Evolutionary conservation across 2,888 invertebrate genomes (phyloP).

Genomic region (Rhabditoides inermis): DNA sequence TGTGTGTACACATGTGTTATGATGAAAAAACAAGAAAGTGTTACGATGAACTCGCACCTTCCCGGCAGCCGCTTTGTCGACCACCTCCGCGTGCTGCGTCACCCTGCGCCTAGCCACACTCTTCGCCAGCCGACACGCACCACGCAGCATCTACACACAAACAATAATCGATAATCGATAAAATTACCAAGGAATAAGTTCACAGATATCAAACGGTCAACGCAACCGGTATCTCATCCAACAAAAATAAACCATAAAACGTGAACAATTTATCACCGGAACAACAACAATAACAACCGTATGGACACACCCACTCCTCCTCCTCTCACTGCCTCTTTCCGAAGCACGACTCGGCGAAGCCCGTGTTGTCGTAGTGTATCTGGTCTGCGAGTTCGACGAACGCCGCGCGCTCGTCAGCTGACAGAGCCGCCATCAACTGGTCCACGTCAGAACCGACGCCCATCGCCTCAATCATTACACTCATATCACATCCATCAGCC

Average conservation of each 20-base stretch:
- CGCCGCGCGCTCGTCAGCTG: slow-evolving; percentile 22
- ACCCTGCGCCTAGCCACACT: slow-evolving; percentile 3
- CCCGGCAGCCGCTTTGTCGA: slow-evolving; percentile 1
- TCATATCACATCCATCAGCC: too few relatives aligned
- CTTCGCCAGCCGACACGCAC: slow-evolving; percentile 1
- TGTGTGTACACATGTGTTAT: too few relatives aligned
- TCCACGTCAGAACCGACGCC: slow-evolving; percentile 29
- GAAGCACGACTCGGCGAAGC: neutral
- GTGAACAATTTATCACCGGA: too few relatives aligned
- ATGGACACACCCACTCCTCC: slow-evolving; percentile 28
- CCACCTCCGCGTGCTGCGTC: slow-evolving; percentile 8
- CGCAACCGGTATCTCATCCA: too few relatives aligned
- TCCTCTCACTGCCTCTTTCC: too few relatives aligned
- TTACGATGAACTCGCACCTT: neutral
- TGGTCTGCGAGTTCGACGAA: slow-evolving; percentile 28
- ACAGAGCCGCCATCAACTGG: slow-evolving; percentile 21
- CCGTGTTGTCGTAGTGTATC: slow-evolving; percentile 10
- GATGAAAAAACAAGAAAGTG: too few relatives aligned
- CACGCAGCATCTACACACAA: too few relatives aligned
- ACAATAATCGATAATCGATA: too few relatives aligned
- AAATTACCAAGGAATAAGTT: too few relatives aligned
- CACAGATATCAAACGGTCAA: too few relatives aligned
- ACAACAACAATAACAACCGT: too few relatives aligned
- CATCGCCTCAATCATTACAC: slow-evolving; percentile 19
- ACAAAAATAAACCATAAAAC: too few relatives aligned